A percentile compares a stretch with the other conserved stretches of the same genome.
Evolutionary conservation across 2,888 invertebrate species (phyloP).

Genomic region (Agriopis aurantiaria): DNA sequence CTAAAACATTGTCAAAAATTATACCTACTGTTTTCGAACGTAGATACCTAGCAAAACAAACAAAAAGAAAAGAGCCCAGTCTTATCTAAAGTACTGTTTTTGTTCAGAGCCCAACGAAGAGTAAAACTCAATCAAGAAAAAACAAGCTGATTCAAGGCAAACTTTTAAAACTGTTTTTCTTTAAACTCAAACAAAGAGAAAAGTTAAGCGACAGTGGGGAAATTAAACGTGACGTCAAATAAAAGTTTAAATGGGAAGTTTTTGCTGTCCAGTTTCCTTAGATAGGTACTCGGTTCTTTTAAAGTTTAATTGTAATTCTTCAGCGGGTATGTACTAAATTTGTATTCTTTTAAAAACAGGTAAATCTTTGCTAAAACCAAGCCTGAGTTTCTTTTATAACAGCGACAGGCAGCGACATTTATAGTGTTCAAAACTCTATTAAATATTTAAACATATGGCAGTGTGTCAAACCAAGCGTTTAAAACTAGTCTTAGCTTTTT

Average conservation of each 20-base stretch:
- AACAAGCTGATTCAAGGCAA: slow-evolving; percentile 51
- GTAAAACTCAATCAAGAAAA: slow-evolving; percentile 61
- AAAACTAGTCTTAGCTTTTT: no score
- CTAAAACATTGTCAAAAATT: not conserved
- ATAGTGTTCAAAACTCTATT: no score
- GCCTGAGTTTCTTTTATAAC: no score
- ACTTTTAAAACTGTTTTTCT: slow-evolving; percentile 70
- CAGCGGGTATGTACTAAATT: not conserved
- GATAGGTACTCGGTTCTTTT: slow-evolving; percentile 26
- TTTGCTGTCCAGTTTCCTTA: slow-evolving; percentile 41
- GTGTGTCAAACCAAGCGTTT: no score
- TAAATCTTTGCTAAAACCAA: no score
- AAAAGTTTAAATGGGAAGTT: slow-evolving; percentile 54
- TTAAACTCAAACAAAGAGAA: slow-evolving; percentile 67
- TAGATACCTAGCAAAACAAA: slow-evolving; percentile 1
- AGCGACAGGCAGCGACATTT: no score
- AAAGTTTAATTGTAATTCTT: slow-evolving; percentile 15
- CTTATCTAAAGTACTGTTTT: slow-evolving; percentile 42
- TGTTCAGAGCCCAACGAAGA: slow-evolving; percentile 50
- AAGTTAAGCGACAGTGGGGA: slow-evolving; percentile 55
- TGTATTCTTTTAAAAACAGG: not conserved
- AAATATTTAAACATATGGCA: no score
- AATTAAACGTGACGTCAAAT: slow-evolving; percentile 65
- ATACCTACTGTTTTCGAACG: not conserved
- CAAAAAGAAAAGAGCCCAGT: slow-evolving; percentile 29